A percentile compares a stretch with the other conserved stretches of the same genome.
Conservation (phyloP, 2,113 vertebrate genomes). For the Corvus hawaiiensis region DNA sequence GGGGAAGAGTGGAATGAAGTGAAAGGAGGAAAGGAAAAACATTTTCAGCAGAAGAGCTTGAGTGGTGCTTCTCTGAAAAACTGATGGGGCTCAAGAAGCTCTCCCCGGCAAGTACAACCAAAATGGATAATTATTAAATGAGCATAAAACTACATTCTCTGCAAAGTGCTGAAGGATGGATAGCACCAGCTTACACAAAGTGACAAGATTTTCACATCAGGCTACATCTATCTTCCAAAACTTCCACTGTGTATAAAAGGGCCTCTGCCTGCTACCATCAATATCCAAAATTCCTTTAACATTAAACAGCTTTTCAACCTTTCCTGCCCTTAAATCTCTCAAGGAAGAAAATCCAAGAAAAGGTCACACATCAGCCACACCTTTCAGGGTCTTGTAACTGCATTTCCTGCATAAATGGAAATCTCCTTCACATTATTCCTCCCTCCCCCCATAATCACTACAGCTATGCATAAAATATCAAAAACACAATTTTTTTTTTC, state of each 20-base stretch:
- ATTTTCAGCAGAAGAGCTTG: conserved; percentile 79
- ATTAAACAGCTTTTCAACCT: conserved; percentile 49
- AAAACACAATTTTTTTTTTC: neutral
- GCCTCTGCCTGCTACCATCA: conserved; percentile 61
- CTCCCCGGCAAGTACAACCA: conserved; percentile 79
- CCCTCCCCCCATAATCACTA: neutral
- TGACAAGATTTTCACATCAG: conserved; percentile 69
- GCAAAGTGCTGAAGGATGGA: conserved; percentile 70
- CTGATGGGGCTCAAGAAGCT: conserved; percentile 81
- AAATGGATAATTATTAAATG: conserved; percentile 85
- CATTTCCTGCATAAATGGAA: conserved; percentile 51
- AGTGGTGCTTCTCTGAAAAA: conserved; percentile 82
- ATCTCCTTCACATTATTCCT: conserved; percentile 15
- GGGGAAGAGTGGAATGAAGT: conserved; percentile 78
- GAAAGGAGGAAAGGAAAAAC: conserved; percentile 79
- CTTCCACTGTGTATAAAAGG: conserved; percentile 54
- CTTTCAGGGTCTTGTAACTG: conserved; percentile 53
- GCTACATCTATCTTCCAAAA: conserved; percentile 51
- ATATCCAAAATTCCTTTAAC: conserved; percentile 68
- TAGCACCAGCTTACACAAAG: conserved; percentile 63
- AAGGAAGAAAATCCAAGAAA: conserved; percentile 60
- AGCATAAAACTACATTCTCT: conserved; percentile 76
- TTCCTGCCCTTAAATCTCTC: conserved; percentile 58
- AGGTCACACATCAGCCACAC: conserved; percentile 63
- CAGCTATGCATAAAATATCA: conserved; percentile 13